Evolutionary conservation across 2,888 invertebrate genomes (phyloP).

Genomic region (Caenorhabditis macrosperma): DNA sequence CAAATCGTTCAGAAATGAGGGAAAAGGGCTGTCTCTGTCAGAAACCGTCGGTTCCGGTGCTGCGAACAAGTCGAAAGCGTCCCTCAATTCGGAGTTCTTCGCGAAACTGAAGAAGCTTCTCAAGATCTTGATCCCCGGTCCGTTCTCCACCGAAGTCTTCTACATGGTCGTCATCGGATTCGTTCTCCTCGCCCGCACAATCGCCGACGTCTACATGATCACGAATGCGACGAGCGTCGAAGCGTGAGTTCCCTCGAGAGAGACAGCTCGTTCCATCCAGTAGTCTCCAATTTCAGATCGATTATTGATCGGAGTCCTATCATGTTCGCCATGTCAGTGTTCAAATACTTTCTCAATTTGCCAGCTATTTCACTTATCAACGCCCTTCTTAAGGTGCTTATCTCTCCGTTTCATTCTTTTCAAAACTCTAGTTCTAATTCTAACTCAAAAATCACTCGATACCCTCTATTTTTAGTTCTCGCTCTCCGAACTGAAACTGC

Average conservation of each 20-base stretch:
- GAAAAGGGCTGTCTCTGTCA: conserved; percentile 38
- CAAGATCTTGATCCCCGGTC: conserved; percentile 50
- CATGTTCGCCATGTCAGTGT: conserved; percentile 87
- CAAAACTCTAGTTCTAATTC: background rate
- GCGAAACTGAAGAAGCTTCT: conserved; percentile 44
- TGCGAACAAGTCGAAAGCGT: conserved; percentile 39
- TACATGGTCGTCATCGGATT: conserved; percentile 83
- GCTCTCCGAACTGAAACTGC: conserved; percentile 92
- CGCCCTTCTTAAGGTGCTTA: conserved; percentile 87
- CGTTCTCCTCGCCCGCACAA: conserved; percentile 90
- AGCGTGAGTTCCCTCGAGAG: conserved; percentile 84
- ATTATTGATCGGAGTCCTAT: conserved; percentile 91
- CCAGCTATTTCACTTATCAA: conserved; percentile 95
- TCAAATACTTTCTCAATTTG: conserved; percentile 89
- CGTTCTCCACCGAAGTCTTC: conserved; percentile 73
- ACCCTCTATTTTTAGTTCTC: conserved; percentile 85
- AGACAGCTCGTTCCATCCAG: background rate
- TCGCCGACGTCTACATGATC: conserved; percentile 98
- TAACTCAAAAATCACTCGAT: background rate
- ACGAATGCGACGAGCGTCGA: conserved; percentile 94
- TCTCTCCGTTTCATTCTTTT: conserved; percentile 7
- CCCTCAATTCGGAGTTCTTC: conserved; percentile 48
- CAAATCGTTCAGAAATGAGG: conserved; percentile 40
- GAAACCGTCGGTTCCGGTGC: conserved; percentile 24
- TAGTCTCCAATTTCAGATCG: conserved; percentile 84